Evolutionary conservation across 2,113 vertebrate species (phyloP), one percentile per base, ranked within the genome.

Genomic region (Saccopteryx bilineata): DNA sequence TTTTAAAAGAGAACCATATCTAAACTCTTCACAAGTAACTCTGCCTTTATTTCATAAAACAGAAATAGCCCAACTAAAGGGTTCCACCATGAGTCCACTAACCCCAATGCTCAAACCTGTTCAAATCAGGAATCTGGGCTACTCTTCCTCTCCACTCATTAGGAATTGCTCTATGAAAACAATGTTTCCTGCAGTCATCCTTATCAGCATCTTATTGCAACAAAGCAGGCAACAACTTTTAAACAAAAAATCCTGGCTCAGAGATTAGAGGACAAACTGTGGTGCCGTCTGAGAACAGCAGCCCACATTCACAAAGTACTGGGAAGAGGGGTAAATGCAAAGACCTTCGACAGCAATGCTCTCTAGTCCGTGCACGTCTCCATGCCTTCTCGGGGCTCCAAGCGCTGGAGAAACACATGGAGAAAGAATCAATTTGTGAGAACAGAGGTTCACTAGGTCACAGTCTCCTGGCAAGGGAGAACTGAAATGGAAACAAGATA

Each of bases 331-430:
- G 39, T 21, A 15, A 68, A 1, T 8, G 65, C 18, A 46, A 65
- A 46, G 63, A 54, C 56, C 7, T 58, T 85, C 0, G 0, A 33
- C 2, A 46, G 65, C 9, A 12, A n/a, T 9, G 1, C 21, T 11
- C 46, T 52, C 72, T 9, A 18, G 18, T 76, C 28, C 28, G 2
- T 90, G 54, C 3, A 19, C 15, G 60, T 50, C 33, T 89, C 68
- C 8, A 39, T 12, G 23, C 4, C 12, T 54, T 28, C 63, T 65
- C 31, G 18, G 31, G 61, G 87, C 6, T 69, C 54, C n/a, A n/a
- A 84, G 60, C 9, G 26, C 52, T 54, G 39, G 39, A 61, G 71
- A 54, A 15, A 31, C 13, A 90, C 52, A 31, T 6, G 11, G 46
- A 39, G 13, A 83, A 94, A 65, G n/a, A 5, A 26, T 7, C 23